Percentiles rank a stretch among this genome's conserved stretches.
phyloP scores from a whole-genome alignment of 2,888 invertebrate genomes.

The Rhagonycha lutea region DNA sequence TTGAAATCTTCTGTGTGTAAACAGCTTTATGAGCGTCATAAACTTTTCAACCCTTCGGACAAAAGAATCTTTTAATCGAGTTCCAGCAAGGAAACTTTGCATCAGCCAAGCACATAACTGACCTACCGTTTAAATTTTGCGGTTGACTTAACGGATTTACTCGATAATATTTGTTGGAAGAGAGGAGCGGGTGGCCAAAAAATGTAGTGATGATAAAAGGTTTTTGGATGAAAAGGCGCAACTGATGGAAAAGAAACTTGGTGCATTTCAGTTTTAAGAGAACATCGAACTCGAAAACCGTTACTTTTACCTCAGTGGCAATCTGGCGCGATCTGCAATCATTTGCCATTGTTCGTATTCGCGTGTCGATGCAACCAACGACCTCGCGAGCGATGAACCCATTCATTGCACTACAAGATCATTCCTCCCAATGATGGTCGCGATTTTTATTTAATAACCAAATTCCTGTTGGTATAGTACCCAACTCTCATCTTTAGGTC shows the following conservation, averaged over 20 bases:
- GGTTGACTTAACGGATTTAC: background rate
- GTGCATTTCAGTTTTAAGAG: constrained; percentile 20
- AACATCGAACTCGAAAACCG: constrained; percentile 43
- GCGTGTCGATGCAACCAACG: constrained; percentile 35
- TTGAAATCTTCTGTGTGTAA: constrained; percentile 64
- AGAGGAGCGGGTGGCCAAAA: background rate
- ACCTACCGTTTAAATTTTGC: background rate
- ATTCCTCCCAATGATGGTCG: constrained; percentile 22
- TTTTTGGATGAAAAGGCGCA: background rate
- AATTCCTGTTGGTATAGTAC: background rate
- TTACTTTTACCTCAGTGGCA: constrained; percentile 44
- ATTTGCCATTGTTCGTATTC: constrained; percentile 37
- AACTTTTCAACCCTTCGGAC: constrained; percentile 43
- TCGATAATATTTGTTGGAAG: background rate
- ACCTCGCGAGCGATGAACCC: constrained; percentile 39
- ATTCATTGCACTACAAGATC: constrained; percentile 28
- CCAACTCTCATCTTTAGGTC: background rate
- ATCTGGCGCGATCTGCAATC: constrained; percentile 39
- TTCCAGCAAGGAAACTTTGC: background rate
- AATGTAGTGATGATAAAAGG: background rate
- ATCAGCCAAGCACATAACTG: background rate
- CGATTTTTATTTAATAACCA: background rate
- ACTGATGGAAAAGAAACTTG: background rate
- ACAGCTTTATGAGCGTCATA: constrained; percentile 63
- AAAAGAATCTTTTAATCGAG: background rate